Evolutionary conservation across 2,888 invertebrate genomes (phyloP).

Genomic region (Pocota personata): DNA sequence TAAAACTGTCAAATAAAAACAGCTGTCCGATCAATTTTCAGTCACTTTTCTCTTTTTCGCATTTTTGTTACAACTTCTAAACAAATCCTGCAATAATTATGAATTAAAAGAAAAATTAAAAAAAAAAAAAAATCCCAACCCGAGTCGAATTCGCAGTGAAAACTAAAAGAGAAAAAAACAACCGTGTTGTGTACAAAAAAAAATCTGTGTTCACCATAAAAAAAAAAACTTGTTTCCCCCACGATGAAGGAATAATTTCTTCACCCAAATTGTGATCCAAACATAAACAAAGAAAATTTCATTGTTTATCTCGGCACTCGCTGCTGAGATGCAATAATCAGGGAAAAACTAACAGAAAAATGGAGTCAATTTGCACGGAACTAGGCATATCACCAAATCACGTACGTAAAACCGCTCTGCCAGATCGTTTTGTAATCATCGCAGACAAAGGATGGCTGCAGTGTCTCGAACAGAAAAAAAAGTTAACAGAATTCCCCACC

Average conservation of each 20-base stretch:
- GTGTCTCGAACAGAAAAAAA: conserved; percentile 78
- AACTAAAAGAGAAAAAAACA: background rate
- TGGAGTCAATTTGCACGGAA: conserved; percentile 89
- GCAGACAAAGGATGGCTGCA: conserved; percentile 88
- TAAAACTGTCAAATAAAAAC: conserved; percentile 43
- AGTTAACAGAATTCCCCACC: conserved; percentile 77
- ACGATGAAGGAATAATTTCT: conserved; percentile 30
- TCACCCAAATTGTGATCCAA: conserved; percentile 3
- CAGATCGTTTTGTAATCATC: conserved; percentile 86
- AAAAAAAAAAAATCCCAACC: background rate
- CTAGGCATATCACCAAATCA: conserved; percentile 89
- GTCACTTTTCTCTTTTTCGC: conserved; percentile 51
- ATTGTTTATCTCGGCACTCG: background rate
- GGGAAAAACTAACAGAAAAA: conserved; percentile 76
- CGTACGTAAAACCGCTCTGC: conserved; percentile 84
- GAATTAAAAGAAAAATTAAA: background rate
- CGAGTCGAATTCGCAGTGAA: background rate
- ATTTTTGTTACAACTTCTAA: conserved; percentile 69
- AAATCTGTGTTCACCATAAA: conserved; percentile 17
- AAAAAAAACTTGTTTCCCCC: background rate
- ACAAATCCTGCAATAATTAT: conserved; percentile 48
- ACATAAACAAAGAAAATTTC: conserved; percentile 45
- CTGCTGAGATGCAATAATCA: conserved; percentile 47
- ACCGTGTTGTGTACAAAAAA: conserved; percentile 28
- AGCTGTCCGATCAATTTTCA: conserved; percentile 53